Conservation (phyloP, 2,888 invertebrate genomes). For the Drosophila borborema region DNA sequence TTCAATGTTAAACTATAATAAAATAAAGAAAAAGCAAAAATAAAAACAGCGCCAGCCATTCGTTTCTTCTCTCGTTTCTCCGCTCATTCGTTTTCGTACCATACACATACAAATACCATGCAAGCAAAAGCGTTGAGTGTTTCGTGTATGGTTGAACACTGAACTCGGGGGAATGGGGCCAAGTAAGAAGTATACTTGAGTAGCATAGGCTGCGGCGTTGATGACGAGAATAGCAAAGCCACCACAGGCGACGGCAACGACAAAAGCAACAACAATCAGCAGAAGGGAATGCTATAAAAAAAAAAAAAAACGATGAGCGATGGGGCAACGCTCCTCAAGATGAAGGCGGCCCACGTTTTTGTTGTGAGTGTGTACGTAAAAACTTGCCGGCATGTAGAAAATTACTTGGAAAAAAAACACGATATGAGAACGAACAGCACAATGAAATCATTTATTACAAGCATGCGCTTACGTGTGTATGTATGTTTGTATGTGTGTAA, state of each 20-base stretch:
- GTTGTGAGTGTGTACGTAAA: conserved; percentile 25
- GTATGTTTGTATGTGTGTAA: background rate
- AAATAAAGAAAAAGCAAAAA: conserved; percentile 42
- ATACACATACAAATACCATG: conserved; percentile 24
- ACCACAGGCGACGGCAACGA: conserved; percentile 30
- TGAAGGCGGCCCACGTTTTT: conserved; percentile 60
- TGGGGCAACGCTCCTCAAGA: conserved; percentile 59
- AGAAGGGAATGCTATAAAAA: conserved; percentile 52
- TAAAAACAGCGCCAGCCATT: conserved; percentile 56
- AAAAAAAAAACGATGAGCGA: conserved; percentile 54
- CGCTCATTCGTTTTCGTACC: conserved; percentile 48
- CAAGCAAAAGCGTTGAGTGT: conserved; percentile 52
- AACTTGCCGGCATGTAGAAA: conserved; percentile 67
- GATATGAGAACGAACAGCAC: conserved; percentile 64
- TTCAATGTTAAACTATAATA: conserved; percentile 70
- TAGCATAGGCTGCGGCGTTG: conserved; percentile 55
- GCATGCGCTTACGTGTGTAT: conserved; percentile 16
- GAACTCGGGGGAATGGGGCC: conserved; percentile 30
- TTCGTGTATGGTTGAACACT: conserved; percentile 43
- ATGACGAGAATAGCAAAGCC: conserved; percentile 77
- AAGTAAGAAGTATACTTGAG: conserved; percentile 62
- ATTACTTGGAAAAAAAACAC: conserved; percentile 71
- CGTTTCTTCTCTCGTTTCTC: conserved; percentile 52
- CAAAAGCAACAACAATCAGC: conserved; percentile 32
- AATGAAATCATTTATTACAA: conserved; percentile 76